These are phyloP conservation scores for Meta bourneti DNA, from an alignment of 2,888 invertebrate species.

Conservation along the genomic window DNA sequence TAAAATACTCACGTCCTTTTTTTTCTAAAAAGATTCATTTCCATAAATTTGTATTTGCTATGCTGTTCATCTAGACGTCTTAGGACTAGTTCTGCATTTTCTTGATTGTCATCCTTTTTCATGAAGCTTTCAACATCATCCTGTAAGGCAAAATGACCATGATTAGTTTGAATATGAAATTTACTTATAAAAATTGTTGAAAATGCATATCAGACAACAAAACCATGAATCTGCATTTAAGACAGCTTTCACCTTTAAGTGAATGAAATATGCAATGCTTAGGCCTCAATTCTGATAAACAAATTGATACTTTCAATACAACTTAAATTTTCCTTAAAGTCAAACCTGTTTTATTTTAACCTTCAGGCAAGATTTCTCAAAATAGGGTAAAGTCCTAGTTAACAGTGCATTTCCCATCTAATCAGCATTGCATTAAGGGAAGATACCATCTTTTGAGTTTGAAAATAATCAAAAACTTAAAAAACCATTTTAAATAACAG, in stretches of 20 bases:
- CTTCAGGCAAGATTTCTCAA: too few relatives aligned
- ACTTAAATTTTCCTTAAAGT: background rate
- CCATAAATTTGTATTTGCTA: conserved; percentile 98
- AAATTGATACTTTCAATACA: background rate
- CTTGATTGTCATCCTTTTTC: conserved; percentile 89
- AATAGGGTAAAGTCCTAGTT: too few relatives aligned
- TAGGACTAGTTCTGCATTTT: conserved; percentile 91
- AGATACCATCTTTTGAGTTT: too few relatives aligned
- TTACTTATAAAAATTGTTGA: background rate
- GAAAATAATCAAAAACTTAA: too few relatives aligned
- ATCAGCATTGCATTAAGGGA: too few relatives aligned
- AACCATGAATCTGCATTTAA: background rate
- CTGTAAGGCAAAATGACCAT: conserved; percentile 74
- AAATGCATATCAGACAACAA: too few relatives aligned
- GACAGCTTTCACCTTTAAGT: too few relatives aligned
- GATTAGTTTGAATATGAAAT: background rate
- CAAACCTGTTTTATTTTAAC: background rate
- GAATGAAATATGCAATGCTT: background rate
- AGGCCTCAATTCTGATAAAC: background rate
- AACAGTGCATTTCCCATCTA: too few relatives aligned
- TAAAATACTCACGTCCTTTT: conserved; percentile 85
- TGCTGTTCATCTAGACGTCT: conserved; percentile 94
- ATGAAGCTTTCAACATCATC: conserved; percentile 98
- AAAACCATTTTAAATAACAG: too few relatives aligned
- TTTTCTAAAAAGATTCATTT: conserved; percentile 92